phyloP scores from a whole-genome alignment of 2,797 vertebrate species.

The Epinephelus malabaricus region DNA sequence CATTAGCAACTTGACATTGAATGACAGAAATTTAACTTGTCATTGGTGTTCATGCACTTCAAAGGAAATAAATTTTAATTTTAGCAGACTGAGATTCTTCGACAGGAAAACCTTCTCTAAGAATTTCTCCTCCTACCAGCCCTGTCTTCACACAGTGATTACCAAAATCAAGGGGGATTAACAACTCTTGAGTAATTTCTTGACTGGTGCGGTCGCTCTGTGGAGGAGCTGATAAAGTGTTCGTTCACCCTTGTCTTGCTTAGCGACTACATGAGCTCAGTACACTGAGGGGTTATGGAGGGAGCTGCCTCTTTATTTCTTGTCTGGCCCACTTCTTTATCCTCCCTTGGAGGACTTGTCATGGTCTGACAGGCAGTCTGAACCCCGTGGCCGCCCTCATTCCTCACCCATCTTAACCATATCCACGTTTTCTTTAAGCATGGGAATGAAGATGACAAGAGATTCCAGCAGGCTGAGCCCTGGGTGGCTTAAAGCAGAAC shows the following conservation, averaged over 20 bases:
- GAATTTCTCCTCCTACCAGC: constrained; percentile 13
- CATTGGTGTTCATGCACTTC: constrained; percentile 12
- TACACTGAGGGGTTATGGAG: constrained; percentile 31
- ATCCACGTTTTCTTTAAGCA: constrained; percentile 55
- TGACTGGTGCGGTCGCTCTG: constrained; percentile 42
- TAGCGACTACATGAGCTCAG: constrained; percentile 53
- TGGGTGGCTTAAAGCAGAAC: constrained; percentile 32
- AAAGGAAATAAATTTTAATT: constrained; percentile 35
- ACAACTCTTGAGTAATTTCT: constrained; percentile 54
- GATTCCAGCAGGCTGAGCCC: constrained; percentile 46
- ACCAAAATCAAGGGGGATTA: constrained; percentile 69
- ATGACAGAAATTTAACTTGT: constrained; percentile 20
- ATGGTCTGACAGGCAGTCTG: constrained; percentile 74
- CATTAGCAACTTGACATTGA: constrained; percentile 29
- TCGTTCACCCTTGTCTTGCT: constrained; percentile 55
- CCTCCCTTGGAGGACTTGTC: constrained; percentile 62
- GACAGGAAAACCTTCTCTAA: constrained; percentile 27
- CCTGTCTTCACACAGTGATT: constrained; percentile 64
- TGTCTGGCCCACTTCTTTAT: constrained; percentile 61
- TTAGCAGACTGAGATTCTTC: constrained; percentile 22
- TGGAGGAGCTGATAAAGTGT: constrained; percentile 69
- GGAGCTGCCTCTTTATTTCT: constrained; percentile 62
- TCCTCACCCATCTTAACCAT: constrained; percentile 63
- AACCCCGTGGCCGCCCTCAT: constrained; percentile 64
- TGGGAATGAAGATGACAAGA: constrained; percentile 58